phyloP scores from a whole-genome alignment of 2,888 invertebrate species.

The Gandaritis pyraliata region DNA sequence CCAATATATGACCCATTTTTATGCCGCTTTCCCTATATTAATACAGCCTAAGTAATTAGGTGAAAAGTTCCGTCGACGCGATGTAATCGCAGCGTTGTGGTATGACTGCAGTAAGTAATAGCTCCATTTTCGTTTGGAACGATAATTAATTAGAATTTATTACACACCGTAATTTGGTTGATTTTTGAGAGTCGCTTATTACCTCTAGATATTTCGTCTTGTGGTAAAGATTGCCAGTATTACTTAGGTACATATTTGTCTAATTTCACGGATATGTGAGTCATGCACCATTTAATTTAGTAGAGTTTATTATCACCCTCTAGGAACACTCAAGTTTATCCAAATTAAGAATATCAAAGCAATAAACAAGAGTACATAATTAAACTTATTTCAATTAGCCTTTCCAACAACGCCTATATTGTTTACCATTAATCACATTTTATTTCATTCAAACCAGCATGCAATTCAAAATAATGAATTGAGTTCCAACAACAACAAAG shows the following conservation, averaged over 20 bases:
- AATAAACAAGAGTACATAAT: background rate
- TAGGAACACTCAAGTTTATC: no score
- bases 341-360: background rate
- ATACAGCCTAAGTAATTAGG: slow-evolving; percentile 82
- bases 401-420: background rate
- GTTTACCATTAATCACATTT: slow-evolving; percentile 1
- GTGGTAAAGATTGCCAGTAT: no score
- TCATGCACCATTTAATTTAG: no score
- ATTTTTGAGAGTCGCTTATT: background rate
- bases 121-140: slow-evolving; percentile 16
- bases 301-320: no score
- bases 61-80: slow-evolving; percentile 69
- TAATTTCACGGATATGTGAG: no score
- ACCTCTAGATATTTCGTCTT: no score
- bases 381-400: slow-evolving; percentile 5
- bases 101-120: slow-evolving; percentile 29
- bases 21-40: slow-evolving; percentile 81
- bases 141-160: slow-evolving; percentile 17
- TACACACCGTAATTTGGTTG: slow-evolving; percentile 2
- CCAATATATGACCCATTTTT: slow-evolving; percentile 85
- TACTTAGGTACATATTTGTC: no score
- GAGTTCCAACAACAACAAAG: background rate
- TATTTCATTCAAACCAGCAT: background rate
- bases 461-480: background rate
- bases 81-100: slow-evolving; percentile 55